Conservation (phyloP, 1,140 invertebrate genomes). For the Protaetia brevitarsis region DNA sequence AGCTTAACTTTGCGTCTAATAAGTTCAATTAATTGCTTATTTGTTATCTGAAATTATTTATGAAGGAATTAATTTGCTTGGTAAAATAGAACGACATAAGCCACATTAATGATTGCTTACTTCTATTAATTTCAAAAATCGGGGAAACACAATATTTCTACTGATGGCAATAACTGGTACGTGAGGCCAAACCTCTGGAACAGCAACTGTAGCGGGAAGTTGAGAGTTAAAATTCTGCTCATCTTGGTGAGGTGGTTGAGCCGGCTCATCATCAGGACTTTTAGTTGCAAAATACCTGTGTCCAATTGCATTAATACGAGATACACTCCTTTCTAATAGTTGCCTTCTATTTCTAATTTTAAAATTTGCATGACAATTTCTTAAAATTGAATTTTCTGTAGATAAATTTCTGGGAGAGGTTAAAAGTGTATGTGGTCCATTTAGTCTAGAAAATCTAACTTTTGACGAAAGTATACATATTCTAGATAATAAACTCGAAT, state of each 20-base stretch:
- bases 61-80: not conserved
- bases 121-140: constrained; percentile 97
- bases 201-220: constrained; percentile 82
- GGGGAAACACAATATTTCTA: constrained; percentile 94
- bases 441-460: not conserved
- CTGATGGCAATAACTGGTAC: constrained; percentile 93
- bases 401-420: constrained; percentile 26
- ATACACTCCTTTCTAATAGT: not conserved
- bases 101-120: constrained; percentile 50
- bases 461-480: not conserved
- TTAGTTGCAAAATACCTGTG: constrained; percentile 33
- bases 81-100: constrained; percentile 23
- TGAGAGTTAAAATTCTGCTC: constrained; percentile 48
- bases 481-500: not conserved
- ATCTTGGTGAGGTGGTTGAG: constrained; percentile 39
- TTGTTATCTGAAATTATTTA: constrained; percentile 65
- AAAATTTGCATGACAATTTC: not conserved
- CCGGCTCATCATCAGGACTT: constrained; percentile 38
- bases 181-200: constrained; percentile 96
- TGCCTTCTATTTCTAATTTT: not conserved
- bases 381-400: not conserved
- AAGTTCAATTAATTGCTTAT: constrained; percentile 85
- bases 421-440: not conserved
- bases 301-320: not conserved
- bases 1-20: constrained; percentile 91